These are phyloP conservation scores for Busseola fusca DNA, from an alignment of 2,888 invertebrate species.

Conservation along the genomic window DNA sequence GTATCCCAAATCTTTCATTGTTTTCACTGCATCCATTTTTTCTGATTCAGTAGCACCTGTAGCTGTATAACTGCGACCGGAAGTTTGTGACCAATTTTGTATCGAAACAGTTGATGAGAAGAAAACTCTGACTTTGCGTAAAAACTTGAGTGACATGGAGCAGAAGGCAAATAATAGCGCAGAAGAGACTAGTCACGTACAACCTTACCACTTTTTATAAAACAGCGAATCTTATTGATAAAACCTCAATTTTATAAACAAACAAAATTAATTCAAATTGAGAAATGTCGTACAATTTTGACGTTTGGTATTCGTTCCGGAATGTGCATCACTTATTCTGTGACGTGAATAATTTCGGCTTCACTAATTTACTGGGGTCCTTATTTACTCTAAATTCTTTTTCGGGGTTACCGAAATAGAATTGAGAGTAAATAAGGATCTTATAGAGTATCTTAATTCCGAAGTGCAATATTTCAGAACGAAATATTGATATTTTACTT, in stretches of 20 bases:
- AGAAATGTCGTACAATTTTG: slow-evolving; percentile 18
- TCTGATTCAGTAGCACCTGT: slow-evolving; percentile 37
- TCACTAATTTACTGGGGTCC: no score
- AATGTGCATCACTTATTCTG: slow-evolving; percentile 10
- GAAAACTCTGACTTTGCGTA: slow-evolving; percentile 39
- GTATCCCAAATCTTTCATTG: slow-evolving; percentile 88
- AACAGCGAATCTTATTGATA: slow-evolving; percentile 22
- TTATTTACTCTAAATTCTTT: neutral
- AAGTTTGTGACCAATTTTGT: slow-evolving; percentile 54
- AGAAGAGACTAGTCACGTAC: neutral
- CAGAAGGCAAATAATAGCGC: neutral
- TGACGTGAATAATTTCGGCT: neutral
- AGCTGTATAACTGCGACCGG: slow-evolving; percentile 39
- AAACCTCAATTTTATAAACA: slow-evolving; percentile 44
- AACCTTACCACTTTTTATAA: neutral
- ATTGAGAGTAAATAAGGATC: no score
- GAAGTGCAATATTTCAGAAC: slow-evolving; percentile 16
- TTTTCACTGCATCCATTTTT: slow-evolving; percentile 76
- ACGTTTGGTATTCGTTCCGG: slow-evolving; percentile 39
- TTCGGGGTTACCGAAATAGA: neutral
- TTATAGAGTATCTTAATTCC: neutral
- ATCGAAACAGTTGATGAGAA: slow-evolving; percentile 45
- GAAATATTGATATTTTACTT: neutral
- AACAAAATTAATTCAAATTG: slow-evolving; percentile 42
- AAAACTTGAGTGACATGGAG: slow-evolving; percentile 53